phyloP scores from a whole-genome alignment of 2,797 vertebrate genomes.

The Sebastes melanostomus region DNA sequence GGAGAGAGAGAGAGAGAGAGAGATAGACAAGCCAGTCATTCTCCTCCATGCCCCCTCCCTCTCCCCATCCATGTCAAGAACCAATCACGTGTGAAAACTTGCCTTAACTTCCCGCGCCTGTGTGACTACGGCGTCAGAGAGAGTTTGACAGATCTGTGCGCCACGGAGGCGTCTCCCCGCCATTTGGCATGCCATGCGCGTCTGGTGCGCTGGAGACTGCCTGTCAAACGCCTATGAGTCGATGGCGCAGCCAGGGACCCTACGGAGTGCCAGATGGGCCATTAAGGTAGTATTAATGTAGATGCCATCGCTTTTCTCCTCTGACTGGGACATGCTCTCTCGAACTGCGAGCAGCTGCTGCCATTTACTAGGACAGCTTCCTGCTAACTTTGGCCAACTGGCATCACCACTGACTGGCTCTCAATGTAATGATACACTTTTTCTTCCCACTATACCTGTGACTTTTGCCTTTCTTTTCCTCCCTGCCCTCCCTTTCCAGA shows the following conservation, averaged over 20 bases:
- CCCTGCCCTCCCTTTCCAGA: constrained; percentile 44
- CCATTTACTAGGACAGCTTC: constrained; percentile 99
- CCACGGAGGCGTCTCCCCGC: constrained; percentile 94
- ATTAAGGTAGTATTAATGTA: constrained; percentile 99
- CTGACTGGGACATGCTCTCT: constrained; percentile 99
- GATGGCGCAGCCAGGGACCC: constrained; percentile 99
- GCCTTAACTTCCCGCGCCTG: constrained; percentile 83
- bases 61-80: constrained; percentile 80
- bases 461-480: constrained; percentile 55
- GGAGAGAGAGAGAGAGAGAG: constrained; percentile 55
- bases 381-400: constrained; percentile 99
- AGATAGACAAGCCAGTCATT: constrained; percentile 78
- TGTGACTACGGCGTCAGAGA: constrained; percentile 90
- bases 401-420: constrained; percentile 90
- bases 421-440: constrained; percentile 94
- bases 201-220: constrained; percentile 99
- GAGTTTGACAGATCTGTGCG: constrained; percentile 98
- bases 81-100: constrained; percentile 89
- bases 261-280: constrained; percentile 99
- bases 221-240: constrained; percentile 99
- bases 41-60: constrained; percentile 59
- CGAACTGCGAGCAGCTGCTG: constrained; percentile 99
- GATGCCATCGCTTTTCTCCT: constrained; percentile 99
- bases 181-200: constrained; percentile 97
- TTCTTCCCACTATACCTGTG: constrained; percentile 65